Percentiles rank a stretch among this genome's conserved stretches.
Evolutionary conservation across 1,140 invertebrate species (phyloP).

Genomic region (Cotesia glomerata): DNA sequence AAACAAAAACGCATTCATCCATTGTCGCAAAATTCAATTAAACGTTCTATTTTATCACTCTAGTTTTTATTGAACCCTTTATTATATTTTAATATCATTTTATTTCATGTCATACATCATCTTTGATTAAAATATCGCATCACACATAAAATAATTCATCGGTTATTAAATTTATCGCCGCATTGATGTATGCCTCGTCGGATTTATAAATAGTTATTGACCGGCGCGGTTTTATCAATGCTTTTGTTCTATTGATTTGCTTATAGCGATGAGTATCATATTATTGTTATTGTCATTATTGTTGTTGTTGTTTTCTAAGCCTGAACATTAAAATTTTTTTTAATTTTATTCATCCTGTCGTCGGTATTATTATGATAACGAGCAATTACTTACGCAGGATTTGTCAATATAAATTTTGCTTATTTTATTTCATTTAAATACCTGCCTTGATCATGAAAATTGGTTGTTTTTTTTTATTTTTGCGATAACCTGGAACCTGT

Average conservation of each 20-base stretch:
- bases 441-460: neutral
- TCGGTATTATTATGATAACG: slow-evolving; percentile 20
- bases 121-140: neutral
- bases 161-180: neutral
- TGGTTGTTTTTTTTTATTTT: no score
- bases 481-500: no score
- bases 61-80: no score
- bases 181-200: slow-evolving; percentile 2
- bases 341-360: slow-evolving; percentile 8
- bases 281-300: no score
- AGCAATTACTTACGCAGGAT: neutral
- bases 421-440: neutral
- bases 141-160: neutral
- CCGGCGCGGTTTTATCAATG: neutral
- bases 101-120: no score
- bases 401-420: neutral
- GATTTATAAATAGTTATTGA: slow-evolving; percentile 10
- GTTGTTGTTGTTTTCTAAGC: no score
- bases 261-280: no score
- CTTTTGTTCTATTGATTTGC: neutral
- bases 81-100: no score
- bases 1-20: neutral
- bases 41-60: no score
- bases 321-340: no score
- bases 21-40: no score